These are phyloP conservation scores for Phylloscopus whistleri DNA, from an alignment of 2,113 vertebrate genomes.

Conservation along the genomic window DNA sequence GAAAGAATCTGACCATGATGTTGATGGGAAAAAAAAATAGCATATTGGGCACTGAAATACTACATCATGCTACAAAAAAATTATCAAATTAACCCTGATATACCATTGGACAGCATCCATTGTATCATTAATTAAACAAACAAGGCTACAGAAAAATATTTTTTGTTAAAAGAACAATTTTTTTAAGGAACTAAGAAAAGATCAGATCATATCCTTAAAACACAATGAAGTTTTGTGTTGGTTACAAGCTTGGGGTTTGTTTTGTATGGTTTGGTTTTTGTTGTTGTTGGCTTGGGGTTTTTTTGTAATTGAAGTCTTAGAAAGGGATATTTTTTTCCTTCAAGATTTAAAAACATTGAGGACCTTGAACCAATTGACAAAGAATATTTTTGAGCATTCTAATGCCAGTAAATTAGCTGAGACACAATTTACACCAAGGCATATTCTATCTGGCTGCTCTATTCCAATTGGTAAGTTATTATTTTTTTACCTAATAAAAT, in stretches of 20 bases:
- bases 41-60: not conserved
- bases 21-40: not conserved
- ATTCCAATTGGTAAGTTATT: not conserved
- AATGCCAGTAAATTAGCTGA: not conserved
- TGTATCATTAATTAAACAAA: not conserved
- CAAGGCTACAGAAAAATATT: not conserved
- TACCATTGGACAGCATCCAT: not conserved
- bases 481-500: not conserved
- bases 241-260: not conserved
- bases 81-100: rapidly evolving
- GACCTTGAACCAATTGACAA: not conserved
- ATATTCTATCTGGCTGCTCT: not conserved
- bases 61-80: not conserved
- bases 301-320: not conserved
- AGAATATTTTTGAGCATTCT: not conserved
- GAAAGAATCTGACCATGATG: not conserved
- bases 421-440: rapidly evolving
- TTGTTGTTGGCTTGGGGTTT: no score
- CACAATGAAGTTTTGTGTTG: not conserved
- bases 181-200: not conserved
- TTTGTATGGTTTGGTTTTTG: not conserved
- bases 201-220: not conserved
- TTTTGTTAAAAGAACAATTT: not conserved
- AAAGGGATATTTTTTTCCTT: not conserved
- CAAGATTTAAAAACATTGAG: not conserved